phyloP scores from a whole-genome alignment of 2,888 invertebrate genomes.

The Pediacus dermestoides region DNA sequence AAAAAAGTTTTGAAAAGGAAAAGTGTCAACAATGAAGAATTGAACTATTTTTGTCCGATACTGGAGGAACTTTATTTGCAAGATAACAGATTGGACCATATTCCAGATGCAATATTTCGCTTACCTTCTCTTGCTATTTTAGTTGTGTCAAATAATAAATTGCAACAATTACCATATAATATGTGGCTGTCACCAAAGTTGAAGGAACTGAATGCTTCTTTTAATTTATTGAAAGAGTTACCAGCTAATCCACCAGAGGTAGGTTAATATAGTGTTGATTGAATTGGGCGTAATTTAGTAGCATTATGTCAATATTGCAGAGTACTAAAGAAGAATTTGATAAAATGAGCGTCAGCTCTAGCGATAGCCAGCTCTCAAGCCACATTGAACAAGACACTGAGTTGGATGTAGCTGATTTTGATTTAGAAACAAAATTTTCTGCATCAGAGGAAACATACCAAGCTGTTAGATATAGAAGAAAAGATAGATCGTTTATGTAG shows the following conservation, averaged over 20 bases:
- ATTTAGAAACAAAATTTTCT: constrained; percentile 36
- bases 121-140: constrained; percentile 75
- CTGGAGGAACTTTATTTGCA: constrained; percentile 89
- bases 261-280: constrained; percentile 7
- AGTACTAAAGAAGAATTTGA: constrained; percentile 42
- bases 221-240: constrained; percentile 80
- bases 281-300: too few species aligned
- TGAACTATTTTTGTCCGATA: constrained; percentile 68
- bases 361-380: constrained; percentile 48
- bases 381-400: constrained; percentile 43
- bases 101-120: constrained; percentile 79
- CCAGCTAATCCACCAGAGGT: constrained; percentile 47
- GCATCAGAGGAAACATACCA: constrained; percentile 39
- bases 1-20: constrained; percentile 39
- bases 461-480: constrained; percentile 43
- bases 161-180: constrained; percentile 75
- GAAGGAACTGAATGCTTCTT: constrained; percentile 82
- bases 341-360: constrained; percentile 47
- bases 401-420: constrained; percentile 41
- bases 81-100: constrained; percentile 79
- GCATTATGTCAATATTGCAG: constrained; percentile 26
- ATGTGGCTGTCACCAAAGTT: constrained; percentile 86
- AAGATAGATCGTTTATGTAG: constrained; percentile 46
- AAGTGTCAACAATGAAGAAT: constrained; percentile 33
- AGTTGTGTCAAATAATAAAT: constrained; percentile 92